Percentiles rank a stretch among this genome's conserved stretches.
Conservation (phyloP, 2,797 vertebrate genomes). For the Diplodus sargus region DNA sequence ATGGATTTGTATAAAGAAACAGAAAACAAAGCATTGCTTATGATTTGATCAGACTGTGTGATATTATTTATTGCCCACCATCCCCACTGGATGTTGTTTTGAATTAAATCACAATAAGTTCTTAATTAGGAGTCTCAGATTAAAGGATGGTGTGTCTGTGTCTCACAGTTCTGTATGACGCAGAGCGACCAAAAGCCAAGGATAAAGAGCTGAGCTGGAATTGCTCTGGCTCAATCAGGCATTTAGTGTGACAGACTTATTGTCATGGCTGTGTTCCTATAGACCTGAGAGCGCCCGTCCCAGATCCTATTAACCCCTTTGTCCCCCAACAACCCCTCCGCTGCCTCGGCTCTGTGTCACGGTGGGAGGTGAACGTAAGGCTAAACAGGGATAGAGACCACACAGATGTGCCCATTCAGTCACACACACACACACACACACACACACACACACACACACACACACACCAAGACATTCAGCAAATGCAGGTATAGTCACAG, state of each 20-base stretch:
- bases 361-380: conserved; percentile 41
- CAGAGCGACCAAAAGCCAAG: neutral
- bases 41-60: conserved; percentile 10
- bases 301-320: conserved; percentile 52
- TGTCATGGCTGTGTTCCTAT: conserved; percentile 41
- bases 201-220: conserved; percentile 6
- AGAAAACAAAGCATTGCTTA: conserved; percentile 2
- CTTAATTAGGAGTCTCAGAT: conserved; percentile 11
- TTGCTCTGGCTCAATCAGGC: conserved; percentile 35
- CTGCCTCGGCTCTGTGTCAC: conserved; percentile 32
- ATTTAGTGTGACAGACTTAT: conserved; percentile 22
- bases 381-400: conserved; percentile 48
- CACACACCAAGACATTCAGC: neutral
- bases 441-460: conserved; percentile 1
- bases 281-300: conserved; percentile 27
- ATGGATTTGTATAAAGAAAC: neutral
- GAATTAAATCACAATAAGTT: conserved; percentile 28
- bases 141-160: conserved; percentile 18
- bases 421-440: neutral
- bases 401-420: conserved; percentile 47
- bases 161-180: neutral
- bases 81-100: neutral
- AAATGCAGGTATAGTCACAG: conserved; percentile 1
- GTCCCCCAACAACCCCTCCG: conserved; percentile 38
- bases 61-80: neutral